Evolutionary conservation across 2,888 invertebrate species (phyloP).

Genomic region (Epirrita christyi): DNA sequence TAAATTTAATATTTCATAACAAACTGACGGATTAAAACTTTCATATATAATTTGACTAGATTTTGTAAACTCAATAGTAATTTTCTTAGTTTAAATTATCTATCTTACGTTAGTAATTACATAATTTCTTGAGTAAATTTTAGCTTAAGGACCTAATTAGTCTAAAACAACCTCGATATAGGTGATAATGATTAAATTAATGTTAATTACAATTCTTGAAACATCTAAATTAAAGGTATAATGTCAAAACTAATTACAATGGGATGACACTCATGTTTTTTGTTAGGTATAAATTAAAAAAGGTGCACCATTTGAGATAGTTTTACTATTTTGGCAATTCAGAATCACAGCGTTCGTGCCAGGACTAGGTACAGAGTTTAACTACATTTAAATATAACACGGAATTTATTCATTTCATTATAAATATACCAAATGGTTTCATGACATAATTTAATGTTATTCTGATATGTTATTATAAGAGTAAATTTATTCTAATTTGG

Average conservation of each 20-base stretch:
- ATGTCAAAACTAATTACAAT: background rate
- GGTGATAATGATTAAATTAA: slow-evolving; percentile 11
- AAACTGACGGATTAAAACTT: slow-evolving; percentile 42
- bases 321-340: slow-evolving; percentile 22
- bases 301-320: slow-evolving; percentile 1
- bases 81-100: slow-evolving; percentile 27
- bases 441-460: slow-evolving; percentile 23
- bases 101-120: slow-evolving; percentile 17
- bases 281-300: background rate
- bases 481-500: slow-evolving; percentile 18
- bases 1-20: slow-evolving; percentile 49
- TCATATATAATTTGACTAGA: slow-evolving; percentile 21
- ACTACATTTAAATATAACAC: background rate
- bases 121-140: slow-evolving; percentile 16
- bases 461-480: slow-evolving; percentile 34
- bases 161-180: slow-evolving; percentile 34
- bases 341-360: slow-evolving; percentile 17
- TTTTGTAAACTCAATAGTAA: slow-evolving; percentile 18
- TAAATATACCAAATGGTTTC: slow-evolving; percentile 1
- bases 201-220: background rate
- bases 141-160: slow-evolving; percentile 23
- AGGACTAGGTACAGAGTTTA: slow-evolving; percentile 6
- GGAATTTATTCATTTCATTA: background rate
- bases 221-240: background rate
- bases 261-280: background rate